Evolutionary conservation across 1,140 invertebrate genomes (phyloP).

Genomic region (Scaptomyza hsui): DNA sequence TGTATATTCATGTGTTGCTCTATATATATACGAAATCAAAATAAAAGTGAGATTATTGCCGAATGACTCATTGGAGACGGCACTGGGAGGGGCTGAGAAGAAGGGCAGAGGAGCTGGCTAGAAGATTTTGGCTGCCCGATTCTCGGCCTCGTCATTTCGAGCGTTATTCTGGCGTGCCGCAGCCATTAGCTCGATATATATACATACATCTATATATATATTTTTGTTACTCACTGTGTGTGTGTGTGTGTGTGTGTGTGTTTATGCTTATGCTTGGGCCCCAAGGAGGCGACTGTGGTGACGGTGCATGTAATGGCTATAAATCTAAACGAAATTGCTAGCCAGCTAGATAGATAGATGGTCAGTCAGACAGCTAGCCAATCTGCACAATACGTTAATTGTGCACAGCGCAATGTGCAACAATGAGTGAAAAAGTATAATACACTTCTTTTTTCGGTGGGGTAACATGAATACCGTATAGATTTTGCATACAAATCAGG

Average conservation of each 20-base stretch:
- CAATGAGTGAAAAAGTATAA: slow-evolving; percentile 36
- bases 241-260: background rate
- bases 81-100: background rate
- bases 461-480: background rate
- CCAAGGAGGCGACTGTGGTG: slow-evolving; percentile 30
- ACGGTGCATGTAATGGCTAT: slow-evolving; percentile 43
- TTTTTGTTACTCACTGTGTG: slow-evolving; percentile 24
- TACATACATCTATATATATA: slow-evolving; percentile 5
- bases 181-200: slow-evolving; percentile 31
- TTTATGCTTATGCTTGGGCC: slow-evolving; percentile 16
- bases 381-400: slow-evolving; percentile 57
- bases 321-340: slow-evolving; percentile 44
- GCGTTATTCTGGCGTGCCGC: slow-evolving; percentile 7
- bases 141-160: slow-evolving; percentile 57
- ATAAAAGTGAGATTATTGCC: slow-evolving; percentile 81
- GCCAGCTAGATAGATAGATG: slow-evolving; percentile 11
- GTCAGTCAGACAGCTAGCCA: background rate
- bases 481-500: too few relatives aligned
- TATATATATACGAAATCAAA: slow-evolving; percentile 71
- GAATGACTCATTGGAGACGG: slow-evolving; percentile 64
- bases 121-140: slow-evolving; percentile 28
- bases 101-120: slow-evolving; percentile 18
- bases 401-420: slow-evolving; percentile 52
- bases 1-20: slow-evolving; percentile 26
- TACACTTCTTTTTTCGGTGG: background rate